Evolutionary conservation across 2,797 vertebrate species (phyloP), one percentile per base, ranked within the genome.

Genomic region (Crenichthys baileyi): DNA sequence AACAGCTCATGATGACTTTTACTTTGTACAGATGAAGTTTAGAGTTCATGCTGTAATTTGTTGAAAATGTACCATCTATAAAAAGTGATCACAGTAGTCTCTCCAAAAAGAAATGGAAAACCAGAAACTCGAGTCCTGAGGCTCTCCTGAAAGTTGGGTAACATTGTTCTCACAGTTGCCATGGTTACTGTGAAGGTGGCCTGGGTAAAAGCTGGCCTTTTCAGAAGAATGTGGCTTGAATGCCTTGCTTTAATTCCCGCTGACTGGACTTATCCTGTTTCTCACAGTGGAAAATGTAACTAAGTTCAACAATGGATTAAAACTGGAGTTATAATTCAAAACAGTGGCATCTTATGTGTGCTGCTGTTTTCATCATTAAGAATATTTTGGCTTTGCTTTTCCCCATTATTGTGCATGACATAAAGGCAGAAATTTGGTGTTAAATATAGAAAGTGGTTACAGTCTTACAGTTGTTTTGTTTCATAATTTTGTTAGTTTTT

Each of bases 221-320:
- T 44, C 5, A 50, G 67, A 74, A 71, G 15, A 87, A 80, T 73
- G 76, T 80, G 85, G 79, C 83, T 82, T 83, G 72, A 80, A 68
- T 87, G 87, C 81, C 60, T 20, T 36, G 78, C 80, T n/a, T 77
- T 83, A 83, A 86, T 86, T 87, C 88, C 83, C 3, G 8, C 82
- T 79, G 74, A 70, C 70, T 72, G 80, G 87, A 18, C 81, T 67
- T 72, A 44, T 81, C 61, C 31, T 0, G 1, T 53, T 88, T 81
- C 26, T 65, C 63, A 77, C 56, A 13, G 70, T 55, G 29, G 8
- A 44, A 39, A 65, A 55, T 55, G 20, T 4, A 2, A 8, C n/a
- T 29, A n/a, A 70, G 44, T 48, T 18, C 4, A 58, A 46, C 15
- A 58, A 16, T 26, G 36, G 61, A 11, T 55, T 48, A 51, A 44